A percentile compares a stretch with the other conserved stretches of the same genome.
These are phyloP conservation scores for Trogon melanurus DNA, from an alignment of 2,113 vertebrate genomes.

Conservation along the genomic window DNA sequence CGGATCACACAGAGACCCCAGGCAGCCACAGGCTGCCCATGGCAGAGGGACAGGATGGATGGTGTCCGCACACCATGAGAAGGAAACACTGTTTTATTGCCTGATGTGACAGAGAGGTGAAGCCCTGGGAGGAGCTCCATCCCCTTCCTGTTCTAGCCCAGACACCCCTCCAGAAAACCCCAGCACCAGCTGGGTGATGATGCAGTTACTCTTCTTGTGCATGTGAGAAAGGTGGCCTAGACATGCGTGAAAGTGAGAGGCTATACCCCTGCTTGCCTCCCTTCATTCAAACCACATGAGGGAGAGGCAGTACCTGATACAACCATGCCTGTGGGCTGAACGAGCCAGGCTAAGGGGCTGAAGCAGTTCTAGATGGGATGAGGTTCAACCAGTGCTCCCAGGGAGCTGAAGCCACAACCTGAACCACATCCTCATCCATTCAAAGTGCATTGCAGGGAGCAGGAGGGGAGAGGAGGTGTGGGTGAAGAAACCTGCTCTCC, in stretches of 20 bases:
- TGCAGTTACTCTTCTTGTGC: background rate
- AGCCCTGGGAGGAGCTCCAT: background rate
- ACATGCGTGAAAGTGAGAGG: background rate
- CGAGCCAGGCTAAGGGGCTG: background rate
- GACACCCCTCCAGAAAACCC: background rate
- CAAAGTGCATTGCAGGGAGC: slow-evolving; percentile 21
- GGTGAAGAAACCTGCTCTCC: slow-evolving; percentile 43
- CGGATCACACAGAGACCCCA: background rate
- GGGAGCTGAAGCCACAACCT: background rate
- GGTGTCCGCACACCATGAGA: background rate
- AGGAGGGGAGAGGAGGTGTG: background rate
- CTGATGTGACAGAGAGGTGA: background rate
- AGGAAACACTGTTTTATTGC: slow-evolving; percentile 60
- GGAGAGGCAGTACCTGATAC: background rate
- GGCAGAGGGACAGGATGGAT: background rate
- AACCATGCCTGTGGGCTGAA: background rate
- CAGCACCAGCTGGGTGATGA: background rate
- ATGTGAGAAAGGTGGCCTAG: background rate
- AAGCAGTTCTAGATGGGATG: background rate
- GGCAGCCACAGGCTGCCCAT: background rate
- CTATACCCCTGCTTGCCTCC: background rate
- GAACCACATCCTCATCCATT: background rate
- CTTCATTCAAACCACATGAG: background rate
- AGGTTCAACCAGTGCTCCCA: background rate
- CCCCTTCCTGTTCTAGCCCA: background rate